Base-by-base conservation (phyloP, 2,888 invertebrate genomes). In the Drepana falcataria region DNA sequence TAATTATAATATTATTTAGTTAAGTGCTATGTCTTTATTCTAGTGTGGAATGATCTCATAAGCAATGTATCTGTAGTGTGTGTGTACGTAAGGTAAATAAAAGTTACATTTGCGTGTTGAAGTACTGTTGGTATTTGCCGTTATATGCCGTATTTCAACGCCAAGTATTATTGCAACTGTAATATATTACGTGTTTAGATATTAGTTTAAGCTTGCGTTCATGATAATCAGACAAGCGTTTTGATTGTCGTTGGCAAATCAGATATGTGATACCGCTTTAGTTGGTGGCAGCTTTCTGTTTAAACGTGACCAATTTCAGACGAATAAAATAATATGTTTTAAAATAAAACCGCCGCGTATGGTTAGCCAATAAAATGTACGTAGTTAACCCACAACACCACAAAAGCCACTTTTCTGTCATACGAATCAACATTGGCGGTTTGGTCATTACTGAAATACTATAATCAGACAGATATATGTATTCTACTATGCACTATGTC, bases 101-200 rank as follows among this genome's bases (percentile, higher is more conserved):
- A n/a, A n/a, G n/a, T n/a, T n/a, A n/a, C n/a, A n/a, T n/a, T n/a
- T n/a, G n/a, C n/a, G n/a, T n/a, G n/a, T n/a, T n/a, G n/a, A n/a
- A n/a, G n/a, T n/a, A n/a, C n/a, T n/a, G n/a, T n/a, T n/a, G n/a
- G n/a, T n/a, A n/a, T n/a, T n/a, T n/a, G n/a, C n/a, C n/a, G n/a
- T n/a, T n/a, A n/a, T n/a, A n/a, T 44, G 44, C 9, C 77, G 76
- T 66, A 70, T 70, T 82, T 79, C 70, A 73, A 69, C 68, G 66
- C 63, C 62, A 59, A 51, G 57, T 58, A 57, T 71, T 68, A 61
- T 69, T 68, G 68, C 65, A 66, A 71, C 73, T 74, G 71, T 71
- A 69, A 75, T 71, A 73, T 73, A 55, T 55, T 58, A 7, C 35
- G 54, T 58, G 53, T 57, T 61, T 49, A 55, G 57, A 53, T 55